These are phyloP conservation scores for Phrynosoma platyrhinos DNA, from an alignment of 2,113 vertebrate species.

Conservation along the genomic window DNA sequence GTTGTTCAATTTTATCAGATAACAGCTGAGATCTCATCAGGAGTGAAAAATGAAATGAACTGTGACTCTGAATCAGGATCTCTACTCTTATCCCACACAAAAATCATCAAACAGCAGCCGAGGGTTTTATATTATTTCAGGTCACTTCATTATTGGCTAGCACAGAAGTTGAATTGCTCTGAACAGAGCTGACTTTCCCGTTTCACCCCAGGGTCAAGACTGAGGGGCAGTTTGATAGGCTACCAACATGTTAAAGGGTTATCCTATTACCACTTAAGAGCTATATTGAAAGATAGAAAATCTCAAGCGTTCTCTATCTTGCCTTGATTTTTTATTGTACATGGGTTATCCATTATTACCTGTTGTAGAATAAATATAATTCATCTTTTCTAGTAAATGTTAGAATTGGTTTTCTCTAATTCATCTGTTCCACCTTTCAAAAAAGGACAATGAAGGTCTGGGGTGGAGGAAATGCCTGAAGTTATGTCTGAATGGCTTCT, in stretches of 20 bases:
- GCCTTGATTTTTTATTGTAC: slow-evolving; percentile 83
- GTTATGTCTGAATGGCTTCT: slow-evolving; percentile 35
- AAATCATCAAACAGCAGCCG: slow-evolving; percentile 96
- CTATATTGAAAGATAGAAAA: slow-evolving; percentile 98
- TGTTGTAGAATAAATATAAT: slow-evolving; percentile 89
- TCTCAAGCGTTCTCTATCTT: slow-evolving; percentile 88
- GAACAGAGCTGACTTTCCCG: slow-evolving; percentile 93
- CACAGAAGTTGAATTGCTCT: slow-evolving; percentile 92
- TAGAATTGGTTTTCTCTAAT: slow-evolving; percentile 79
- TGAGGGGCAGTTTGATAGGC: slow-evolving; percentile 98
- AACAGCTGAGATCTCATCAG: slow-evolving; percentile 99
- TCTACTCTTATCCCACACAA: slow-evolving; percentile 97
- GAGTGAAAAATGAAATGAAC: slow-evolving; percentile 99
- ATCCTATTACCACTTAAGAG: slow-evolving; percentile 99
- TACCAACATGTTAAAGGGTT: slow-evolving; percentile 95
- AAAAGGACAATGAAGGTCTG: slow-evolving; percentile 69
- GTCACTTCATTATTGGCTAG: slow-evolving; percentile 99
- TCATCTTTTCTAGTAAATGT: slow-evolving; percentile 86
- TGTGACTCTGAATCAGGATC: slow-evolving; percentile 99
- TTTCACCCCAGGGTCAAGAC: slow-evolving; percentile 97
- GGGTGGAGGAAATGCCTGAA: slow-evolving; percentile 42
- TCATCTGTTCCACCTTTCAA: slow-evolving; percentile 71
- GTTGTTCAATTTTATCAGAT: slow-evolving; percentile 99
- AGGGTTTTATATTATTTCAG: slow-evolving; percentile 99
- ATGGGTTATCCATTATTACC: slow-evolving; percentile 90